Base-by-base conservation (phyloP, 2,113 vertebrate species). In the Rhinopithecus roxellana region DNA sequence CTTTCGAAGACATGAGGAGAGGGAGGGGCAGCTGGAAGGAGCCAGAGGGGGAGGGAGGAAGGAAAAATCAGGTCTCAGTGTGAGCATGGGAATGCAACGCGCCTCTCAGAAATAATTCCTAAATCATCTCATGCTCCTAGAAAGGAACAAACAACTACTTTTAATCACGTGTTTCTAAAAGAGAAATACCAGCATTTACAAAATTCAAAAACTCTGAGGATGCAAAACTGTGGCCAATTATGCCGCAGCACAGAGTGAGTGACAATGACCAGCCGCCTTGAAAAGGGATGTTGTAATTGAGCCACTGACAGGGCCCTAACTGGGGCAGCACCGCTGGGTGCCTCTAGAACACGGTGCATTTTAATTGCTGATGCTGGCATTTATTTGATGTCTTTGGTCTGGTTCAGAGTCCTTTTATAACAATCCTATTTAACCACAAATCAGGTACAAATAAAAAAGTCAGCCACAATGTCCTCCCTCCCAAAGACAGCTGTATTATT, bases 341-440 rank as follows among this genome's bases (percentile, higher is more conserved):
- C 93, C 98, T 97, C 83, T 27, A 70, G 93, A 85, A 79, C 67
- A 84, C 81, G 50, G 94, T 30, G 93, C 97, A 94, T 97, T 97
- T 97, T 98, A 98, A 98, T 98, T 97, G 98, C 96, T 97, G 86
- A 45, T 78, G 97, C 89, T 81, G 95, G 90, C 93, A 14, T 97
- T 96, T 93, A 55, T 91, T 87, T 94, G 88, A 32, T 94, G 97
- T 81, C 81, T 13, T 67, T 64, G 92, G 93, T 93, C 81, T 92
- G 97, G 96, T 92, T 97, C 96, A 30, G 72, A 57, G 35, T 70
- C 95, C 94, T 96, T 97, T 97, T 74, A 91, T 69, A 93, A 79
- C 61, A 14, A 48, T 43, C 59, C 67, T 1, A 1, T 97, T 93
- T 96, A 97, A 95, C 97, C 98, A 96, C 95, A 98, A 95, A 97